Base-by-base conservation (phyloP, 1,140 invertebrate genomes). In the Andricus grossulariae region DNA sequence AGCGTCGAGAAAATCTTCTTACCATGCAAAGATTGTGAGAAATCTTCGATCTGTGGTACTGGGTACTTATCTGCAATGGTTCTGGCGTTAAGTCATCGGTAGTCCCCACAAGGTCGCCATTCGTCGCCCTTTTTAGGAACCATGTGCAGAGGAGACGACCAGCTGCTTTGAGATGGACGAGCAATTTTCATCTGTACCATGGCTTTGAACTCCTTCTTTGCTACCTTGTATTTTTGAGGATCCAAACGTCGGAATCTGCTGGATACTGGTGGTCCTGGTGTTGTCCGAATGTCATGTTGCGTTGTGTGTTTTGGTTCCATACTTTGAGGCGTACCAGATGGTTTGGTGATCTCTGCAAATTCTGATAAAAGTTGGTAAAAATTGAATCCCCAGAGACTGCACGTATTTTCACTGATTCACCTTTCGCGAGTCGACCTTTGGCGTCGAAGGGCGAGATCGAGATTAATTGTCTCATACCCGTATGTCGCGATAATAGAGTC, bases 21-120 rank as follows among this genome's bases (percentile, higher is more conserved):
- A 32, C 25, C 25, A 32, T 32, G 2, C 18, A 93, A 72, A 3
- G 45, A 50, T 45, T 88, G 79, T 7, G 92, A 77, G 12, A 85
- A 82, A 60, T 85, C 82, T 93, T 93, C 0, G 93, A 81, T 8
- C 52, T 71, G 4, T 90, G 75, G 72, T 91, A 93, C 25, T 32
- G 25, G 2, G 4, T 32, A 32, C 25, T 32, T 32, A 5, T 32
- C 25, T 5, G 3, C 25, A 32, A 32, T 32, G 25, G 25, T 32
- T 32, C 25, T 5, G 25, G 25, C 25, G 2, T 32, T 32, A 3
- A 32, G 4, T 32, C 25, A 3, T 32, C 25, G 25, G 25, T 32
- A 3, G 25, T 32, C 25, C 25, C 25, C 25, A 32, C 25, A 32
- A 32, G 0, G 2, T 32, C 25, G 25, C 4, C 25, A 32, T 32